Evolutionary conservation across 2,113 vertebrate species (phyloP).

Genomic region (Stegostoma tigrinum): DNA sequence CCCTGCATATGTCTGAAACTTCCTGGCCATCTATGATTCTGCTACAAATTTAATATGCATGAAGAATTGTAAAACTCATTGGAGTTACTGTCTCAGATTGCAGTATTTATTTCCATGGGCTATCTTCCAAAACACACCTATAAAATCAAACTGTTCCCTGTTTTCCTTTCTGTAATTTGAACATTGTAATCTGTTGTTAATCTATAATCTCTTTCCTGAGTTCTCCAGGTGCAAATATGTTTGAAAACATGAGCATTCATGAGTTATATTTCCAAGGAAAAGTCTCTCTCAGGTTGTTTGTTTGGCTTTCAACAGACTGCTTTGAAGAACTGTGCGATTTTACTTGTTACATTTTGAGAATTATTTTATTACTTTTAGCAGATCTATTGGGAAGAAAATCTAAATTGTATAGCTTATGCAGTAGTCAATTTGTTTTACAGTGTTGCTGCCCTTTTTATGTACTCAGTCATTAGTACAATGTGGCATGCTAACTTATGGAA

Average conservation of each 20-base stretch:
- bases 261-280: neutral
- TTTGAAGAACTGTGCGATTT: neutral
- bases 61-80: neutral
- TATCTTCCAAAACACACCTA: conserved; percentile 19
- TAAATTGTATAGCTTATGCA: neutral
- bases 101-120: conserved; percentile 13
- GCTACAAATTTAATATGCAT: neutral
- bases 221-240: neutral
- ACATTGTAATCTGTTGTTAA: neutral
- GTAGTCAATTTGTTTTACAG: neutral
- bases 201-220: conserved; percentile 5
- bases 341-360: neutral
- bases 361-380: neutral
- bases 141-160: neutral
- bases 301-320: neutral
- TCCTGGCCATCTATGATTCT: neutral
- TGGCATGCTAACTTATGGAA: neutral
- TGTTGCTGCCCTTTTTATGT: neutral
- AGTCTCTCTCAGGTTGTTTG: neutral
- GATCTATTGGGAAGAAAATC: neutral
- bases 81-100: conserved; percentile 8
- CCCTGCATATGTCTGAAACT: neutral
- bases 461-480: neutral
- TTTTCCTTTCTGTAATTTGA: conserved; percentile 18
- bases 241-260: neutral